Conservation (phyloP, 2,888 invertebrate species). For the Tuta absoluta region DNA sequence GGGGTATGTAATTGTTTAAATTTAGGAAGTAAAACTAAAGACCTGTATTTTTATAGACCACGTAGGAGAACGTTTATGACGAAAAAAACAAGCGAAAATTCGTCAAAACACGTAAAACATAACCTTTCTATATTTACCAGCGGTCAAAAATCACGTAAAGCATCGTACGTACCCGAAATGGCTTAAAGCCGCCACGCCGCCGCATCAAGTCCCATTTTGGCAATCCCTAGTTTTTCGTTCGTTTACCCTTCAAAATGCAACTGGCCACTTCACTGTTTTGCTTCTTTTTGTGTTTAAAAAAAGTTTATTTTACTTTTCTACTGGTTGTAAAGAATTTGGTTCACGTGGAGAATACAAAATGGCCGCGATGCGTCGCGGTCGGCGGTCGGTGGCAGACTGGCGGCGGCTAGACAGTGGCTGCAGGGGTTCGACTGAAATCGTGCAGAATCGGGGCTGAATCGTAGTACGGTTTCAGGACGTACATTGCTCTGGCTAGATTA, state of each 20-base stretch:
- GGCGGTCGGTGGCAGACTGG: conserved; percentile 28
- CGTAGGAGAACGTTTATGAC: background rate
- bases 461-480: background rate
- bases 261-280: conserved; percentile 53
- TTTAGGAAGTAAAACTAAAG: no score
- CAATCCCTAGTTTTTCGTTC: conserved; percentile 40
- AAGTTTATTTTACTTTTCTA: conserved; percentile 53
- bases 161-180: conserved; percentile 43
- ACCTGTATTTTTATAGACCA: background rate
- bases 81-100: background rate
- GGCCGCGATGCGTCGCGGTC: conserved; percentile 43
- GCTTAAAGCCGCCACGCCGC: conserved; percentile 48
- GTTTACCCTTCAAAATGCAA: conserved; percentile 35
- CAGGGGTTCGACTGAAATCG: conserved; percentile 4
- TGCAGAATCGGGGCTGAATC: background rate
- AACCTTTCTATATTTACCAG: background rate
- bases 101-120: background rate
- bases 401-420: background rate
- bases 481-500: background rate
- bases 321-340: conserved; percentile 27
- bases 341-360: conserved; percentile 41
- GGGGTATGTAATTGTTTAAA: no score
- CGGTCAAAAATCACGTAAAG: background rate
- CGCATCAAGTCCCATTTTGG: conserved; percentile 55
- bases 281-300: conserved; percentile 43